A percentile compares a stretch with the other conserved stretches of the same genome.
Evolutionary conservation across 2,113 vertebrate genomes (phyloP).

Genomic region (Calonectris borealis): DNA sequence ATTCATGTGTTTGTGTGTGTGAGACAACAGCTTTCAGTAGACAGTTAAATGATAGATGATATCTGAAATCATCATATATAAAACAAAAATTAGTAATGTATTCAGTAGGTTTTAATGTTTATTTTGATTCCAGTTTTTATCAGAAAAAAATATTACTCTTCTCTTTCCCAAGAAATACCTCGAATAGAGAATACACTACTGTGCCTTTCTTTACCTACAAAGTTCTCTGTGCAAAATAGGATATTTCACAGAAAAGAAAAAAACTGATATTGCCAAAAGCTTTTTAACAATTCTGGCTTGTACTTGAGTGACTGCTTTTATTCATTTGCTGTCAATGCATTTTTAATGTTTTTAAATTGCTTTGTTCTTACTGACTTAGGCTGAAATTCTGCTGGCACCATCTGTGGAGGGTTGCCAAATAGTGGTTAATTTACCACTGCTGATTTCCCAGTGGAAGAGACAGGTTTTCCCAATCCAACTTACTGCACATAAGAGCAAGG

Average conservation of each 20-base stretch:
- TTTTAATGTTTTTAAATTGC: slow-evolving; percentile 56
- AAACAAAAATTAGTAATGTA: not conserved
- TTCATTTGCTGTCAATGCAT: slow-evolving; percentile 26
- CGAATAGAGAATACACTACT: not conserved
- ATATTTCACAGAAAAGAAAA: not conserved
- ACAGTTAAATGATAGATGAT: not conserved
- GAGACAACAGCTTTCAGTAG: not conserved
- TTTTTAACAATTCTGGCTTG: not conserved
- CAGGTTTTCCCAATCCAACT: not conserved
- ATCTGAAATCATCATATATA: not conserved
- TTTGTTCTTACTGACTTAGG: slow-evolving; percentile 19
- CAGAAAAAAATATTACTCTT: not conserved
- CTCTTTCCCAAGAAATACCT: not conserved
- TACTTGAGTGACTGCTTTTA: not conserved
- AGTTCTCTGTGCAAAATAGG: not conserved
- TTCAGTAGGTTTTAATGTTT: not conserved
- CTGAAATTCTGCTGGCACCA: slow-evolving; percentile 46
- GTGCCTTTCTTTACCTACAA: not conserved
- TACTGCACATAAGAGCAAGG: not conserved
- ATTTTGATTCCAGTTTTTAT: not conserved
- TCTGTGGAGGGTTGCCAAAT: slow-evolving; percentile 12
- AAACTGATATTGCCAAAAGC: not conserved
- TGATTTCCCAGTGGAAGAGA: slow-evolving; percentile 51
- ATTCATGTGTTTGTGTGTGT: not conserved
- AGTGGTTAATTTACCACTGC: slow-evolving; percentile 3